Conservation (phyloP, 2,797 vertebrate genomes). For the Falco berigora region DNA sequence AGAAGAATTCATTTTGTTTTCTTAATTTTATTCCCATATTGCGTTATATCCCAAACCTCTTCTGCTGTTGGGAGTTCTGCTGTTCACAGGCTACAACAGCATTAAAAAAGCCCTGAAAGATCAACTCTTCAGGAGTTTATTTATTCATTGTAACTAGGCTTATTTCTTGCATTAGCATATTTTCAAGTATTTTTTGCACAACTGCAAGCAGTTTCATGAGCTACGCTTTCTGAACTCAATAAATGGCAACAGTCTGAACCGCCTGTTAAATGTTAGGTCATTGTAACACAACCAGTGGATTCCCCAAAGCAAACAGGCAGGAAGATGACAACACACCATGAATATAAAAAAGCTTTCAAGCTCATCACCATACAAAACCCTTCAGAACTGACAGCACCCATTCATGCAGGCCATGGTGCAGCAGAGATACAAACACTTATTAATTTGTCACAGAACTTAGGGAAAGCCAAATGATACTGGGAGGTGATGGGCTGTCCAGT, state of each 20-base stretch:
- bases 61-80: not conserved
- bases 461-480: not conserved
- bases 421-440: not conserved
- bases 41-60: not conserved
- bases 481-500: not conserved
- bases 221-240: not conserved
- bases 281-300: not conserved
- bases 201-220: not conserved
- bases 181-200: not conserved
- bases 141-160: not conserved
- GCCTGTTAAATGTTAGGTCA: not conserved
- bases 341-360: constrained; percentile 28
- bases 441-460: not conserved
- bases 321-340: not conserved
- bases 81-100: not conserved
- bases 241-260: not conserved
- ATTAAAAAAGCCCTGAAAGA: not conserved
- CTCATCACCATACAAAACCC: not conserved
- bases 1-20: not conserved
- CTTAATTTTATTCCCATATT: not conserved
- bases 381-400: not conserved
- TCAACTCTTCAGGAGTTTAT: not conserved
- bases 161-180: not conserved
- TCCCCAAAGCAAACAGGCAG: not conserved
- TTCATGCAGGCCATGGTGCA: not conserved